Base-by-base conservation (phyloP, 2,113 vertebrate genomes). In the Martes martes region DNA sequence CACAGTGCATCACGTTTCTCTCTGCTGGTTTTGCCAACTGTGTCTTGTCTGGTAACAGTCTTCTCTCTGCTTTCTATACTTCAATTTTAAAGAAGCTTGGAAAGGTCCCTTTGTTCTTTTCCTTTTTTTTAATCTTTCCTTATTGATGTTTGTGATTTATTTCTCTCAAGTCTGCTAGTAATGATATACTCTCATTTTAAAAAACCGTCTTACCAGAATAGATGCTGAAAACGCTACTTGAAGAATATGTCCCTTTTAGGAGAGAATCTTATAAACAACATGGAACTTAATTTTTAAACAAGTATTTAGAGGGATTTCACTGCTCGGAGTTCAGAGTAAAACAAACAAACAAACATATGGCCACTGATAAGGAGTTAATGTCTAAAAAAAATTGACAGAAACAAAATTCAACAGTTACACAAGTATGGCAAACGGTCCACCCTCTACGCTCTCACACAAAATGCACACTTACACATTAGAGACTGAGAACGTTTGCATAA, bases 271-370 rank as follows among this genome's bases (percentile, higher is more conserved):
- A 82, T 65, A 74, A 94, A 47, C n/a, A 95, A 55, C 2, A 59
- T 47, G 50, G 45, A 80, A 94, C 15, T 61, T 89, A 80, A 94
- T n/a, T 90, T 94, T 92, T 92, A 89, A 96, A 57, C 31, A 74
- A 45, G 26, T 42, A 61, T 36, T 92, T 50, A 69, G 50, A 80
- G 63, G 50, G 4, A 39, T 55, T 89, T 93, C 71, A 78, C 2
- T 39, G 84, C 24, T 81, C 52, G 80, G n/a, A 69, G 47, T 16
- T 71, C 52, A 87, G 21, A 76, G 16, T 45, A 74, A 95, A 88
- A 59, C 6, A 80, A 36, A 59, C 9, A 80, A n/a, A 69, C 16
- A n/a, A 57, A 57, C 57, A 57, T 39, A 85, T 0, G 3, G 45
- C 45, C n/a, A 76, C n/a, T 7, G 28, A 42, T 1, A 14, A 61